phyloP scores from a whole-genome alignment of 2,797 vertebrate species.

The Chloroceryle inda region DNA sequence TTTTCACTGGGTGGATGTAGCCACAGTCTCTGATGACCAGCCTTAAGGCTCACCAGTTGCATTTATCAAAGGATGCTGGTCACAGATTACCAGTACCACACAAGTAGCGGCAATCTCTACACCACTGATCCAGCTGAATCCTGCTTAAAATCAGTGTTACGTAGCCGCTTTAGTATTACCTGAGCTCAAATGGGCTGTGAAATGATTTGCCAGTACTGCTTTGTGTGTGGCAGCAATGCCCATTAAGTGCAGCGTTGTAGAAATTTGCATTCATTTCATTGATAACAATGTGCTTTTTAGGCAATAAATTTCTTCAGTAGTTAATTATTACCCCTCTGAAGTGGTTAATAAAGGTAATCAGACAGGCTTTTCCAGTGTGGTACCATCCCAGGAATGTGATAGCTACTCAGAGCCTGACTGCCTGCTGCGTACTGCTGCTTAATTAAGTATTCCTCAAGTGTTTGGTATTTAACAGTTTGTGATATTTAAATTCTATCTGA shows the following conservation, averaged over 20 bases:
- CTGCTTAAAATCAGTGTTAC: background rate
- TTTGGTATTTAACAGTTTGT: constrained; percentile 45
- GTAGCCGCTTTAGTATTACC: background rate
- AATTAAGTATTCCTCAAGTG: constrained; percentile 56
- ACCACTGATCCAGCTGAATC: background rate
- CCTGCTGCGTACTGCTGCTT: background rate
- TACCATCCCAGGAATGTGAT: constrained; percentile 7
- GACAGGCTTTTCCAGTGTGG: background rate
- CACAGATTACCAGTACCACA: background rate
- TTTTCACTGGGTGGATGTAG: background rate
- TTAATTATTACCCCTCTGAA: constrained; percentile 51
- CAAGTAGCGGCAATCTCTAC: background rate
- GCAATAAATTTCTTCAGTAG: constrained; percentile 21
- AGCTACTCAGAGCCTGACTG: background rate
- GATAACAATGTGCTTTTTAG: constrained; percentile 45
- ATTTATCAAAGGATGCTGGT: background rate
- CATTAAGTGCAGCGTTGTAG: constrained; percentile 11
- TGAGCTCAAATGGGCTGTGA: background rate
- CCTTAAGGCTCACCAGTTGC: background rate
- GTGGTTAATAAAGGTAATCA: constrained; percentile 66
- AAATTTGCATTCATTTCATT: constrained; percentile 18
- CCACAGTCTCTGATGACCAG: background rate
- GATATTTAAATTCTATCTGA: constrained; percentile 31
- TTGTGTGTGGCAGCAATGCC: background rate
- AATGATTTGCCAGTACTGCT: background rate